Evolutionary conservation across 2,888 invertebrate genomes (phyloP).

Genomic region (Pristionchus japonicus): DNA sequence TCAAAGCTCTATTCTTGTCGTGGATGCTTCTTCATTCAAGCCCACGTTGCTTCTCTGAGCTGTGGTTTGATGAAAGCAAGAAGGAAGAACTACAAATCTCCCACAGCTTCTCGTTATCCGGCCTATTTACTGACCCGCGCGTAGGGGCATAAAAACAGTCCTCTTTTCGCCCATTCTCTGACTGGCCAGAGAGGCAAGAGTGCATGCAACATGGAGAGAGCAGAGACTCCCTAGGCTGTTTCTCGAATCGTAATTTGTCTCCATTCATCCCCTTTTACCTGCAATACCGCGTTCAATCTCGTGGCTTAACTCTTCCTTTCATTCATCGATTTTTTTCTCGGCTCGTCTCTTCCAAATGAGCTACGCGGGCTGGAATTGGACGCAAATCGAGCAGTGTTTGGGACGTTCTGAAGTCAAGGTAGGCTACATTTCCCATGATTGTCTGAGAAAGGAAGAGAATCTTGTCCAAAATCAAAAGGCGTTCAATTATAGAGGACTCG

Average conservation of each 20-base stretch:
- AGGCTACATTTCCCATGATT: too few species aligned
- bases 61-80: background rate
- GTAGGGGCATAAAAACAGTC: background rate
- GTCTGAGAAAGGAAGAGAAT: too few species aligned
- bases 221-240: too few species aligned
- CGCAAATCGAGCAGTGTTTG: background rate
- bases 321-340: slow-evolving; percentile 53
- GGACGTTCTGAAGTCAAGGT: background rate
- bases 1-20: background rate
- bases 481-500: too few species aligned
- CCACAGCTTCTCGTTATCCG: background rate
- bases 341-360: slow-evolving; percentile 48
- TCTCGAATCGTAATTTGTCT: background rate
- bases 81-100: background rate
- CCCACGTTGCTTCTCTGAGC: background rate
- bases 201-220: background rate
- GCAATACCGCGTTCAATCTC: background rate
- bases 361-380: slow-evolving; percentile 8
- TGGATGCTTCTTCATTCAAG: background rate
- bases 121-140: background rate
- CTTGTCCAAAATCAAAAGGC: too few species aligned
- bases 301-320: slow-evolving; percentile 48
- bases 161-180: background rate
- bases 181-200: background rate
- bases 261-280: background rate